Conservation (phyloP, 2,113 vertebrate genomes). For the Trochalopteron elliotii region DNA sequence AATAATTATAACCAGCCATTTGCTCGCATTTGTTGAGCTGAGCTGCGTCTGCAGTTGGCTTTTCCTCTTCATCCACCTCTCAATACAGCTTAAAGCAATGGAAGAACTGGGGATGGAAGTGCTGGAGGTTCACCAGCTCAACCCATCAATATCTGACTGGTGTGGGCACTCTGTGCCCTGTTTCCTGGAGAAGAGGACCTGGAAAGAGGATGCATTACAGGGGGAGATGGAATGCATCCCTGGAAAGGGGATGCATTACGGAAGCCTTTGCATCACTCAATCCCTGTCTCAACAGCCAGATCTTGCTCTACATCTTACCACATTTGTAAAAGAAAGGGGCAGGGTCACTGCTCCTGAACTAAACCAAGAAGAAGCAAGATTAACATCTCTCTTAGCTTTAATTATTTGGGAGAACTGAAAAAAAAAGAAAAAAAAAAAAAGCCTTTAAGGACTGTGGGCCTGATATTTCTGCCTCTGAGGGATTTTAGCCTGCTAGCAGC, state of each 20-base stretch:
- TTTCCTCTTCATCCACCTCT: not conserved
- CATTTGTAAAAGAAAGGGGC: not conserved
- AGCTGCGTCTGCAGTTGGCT: not conserved
- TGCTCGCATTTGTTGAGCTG: not conserved
- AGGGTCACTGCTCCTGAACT: not conserved
- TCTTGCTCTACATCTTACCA: not conserved
- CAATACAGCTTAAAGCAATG: not conserved
- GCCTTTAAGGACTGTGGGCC: not conserved
- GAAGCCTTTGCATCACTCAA: not conserved
- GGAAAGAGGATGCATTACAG: not conserved
- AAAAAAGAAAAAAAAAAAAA: not conserved
- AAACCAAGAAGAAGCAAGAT: not conserved
- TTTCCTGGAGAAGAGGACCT: not conserved
- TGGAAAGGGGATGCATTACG: not conserved
- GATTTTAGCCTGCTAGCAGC: too few species aligned
- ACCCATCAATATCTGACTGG: not conserved
- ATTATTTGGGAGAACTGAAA: not conserved
- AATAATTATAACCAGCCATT: constrained; percentile 28
- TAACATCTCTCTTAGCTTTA: not conserved
- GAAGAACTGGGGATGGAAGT: not conserved
- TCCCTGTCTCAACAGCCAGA: not conserved
- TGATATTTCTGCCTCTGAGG: too few species aligned
- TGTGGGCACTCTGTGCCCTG: not conserved
- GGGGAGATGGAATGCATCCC: too few species aligned
- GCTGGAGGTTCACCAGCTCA: not conserved